Evolutionary conservation across 2,797 vertebrate genomes (phyloP).

Genomic region (Lates japonicus): DNA sequence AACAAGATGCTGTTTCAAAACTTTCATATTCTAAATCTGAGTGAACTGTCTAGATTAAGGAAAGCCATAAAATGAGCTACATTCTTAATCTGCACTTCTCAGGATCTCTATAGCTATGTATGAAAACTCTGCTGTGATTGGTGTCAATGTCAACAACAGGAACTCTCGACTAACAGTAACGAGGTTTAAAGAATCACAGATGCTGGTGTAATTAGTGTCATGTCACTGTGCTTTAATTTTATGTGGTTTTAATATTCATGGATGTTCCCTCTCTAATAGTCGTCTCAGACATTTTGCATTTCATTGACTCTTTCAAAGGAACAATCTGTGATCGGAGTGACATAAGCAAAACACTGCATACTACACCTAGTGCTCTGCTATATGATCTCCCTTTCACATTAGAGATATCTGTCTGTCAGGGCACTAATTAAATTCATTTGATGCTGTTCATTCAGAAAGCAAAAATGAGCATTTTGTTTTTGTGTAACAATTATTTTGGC

Average conservation of each 20-base stretch:
- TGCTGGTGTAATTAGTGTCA: not conserved
- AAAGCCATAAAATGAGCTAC: not conserved
- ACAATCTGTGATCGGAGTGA: not conserved
- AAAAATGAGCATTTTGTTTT: no score
- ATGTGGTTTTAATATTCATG: not conserved
- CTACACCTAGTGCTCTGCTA: not conserved
- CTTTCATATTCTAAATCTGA: not conserved
- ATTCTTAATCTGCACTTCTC: not conserved
- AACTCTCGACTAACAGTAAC: not conserved
- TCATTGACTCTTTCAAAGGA: slow-evolving; percentile 1
- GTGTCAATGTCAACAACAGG: not conserved
- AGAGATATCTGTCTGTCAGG: slow-evolving; percentile 2
- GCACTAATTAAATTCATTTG: slow-evolving; percentile 7
- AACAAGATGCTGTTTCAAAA: not conserved
- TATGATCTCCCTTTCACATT: not conserved
- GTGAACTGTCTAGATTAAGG: not conserved
- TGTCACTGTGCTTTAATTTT: not conserved
- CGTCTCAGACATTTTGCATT: not conserved
- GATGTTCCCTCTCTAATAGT: not conserved
- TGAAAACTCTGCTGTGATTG: not conserved
- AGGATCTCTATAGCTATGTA: not conserved
- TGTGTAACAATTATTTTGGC: no score
- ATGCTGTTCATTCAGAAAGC: not conserved
- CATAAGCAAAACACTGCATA: not conserved
- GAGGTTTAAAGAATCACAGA: not conserved